Percentiles rank a stretch among this genome's conserved stretches.
phyloP scores from a whole-genome alignment of 1,140 invertebrate species.

The Medauroidea extradentata region DNA sequence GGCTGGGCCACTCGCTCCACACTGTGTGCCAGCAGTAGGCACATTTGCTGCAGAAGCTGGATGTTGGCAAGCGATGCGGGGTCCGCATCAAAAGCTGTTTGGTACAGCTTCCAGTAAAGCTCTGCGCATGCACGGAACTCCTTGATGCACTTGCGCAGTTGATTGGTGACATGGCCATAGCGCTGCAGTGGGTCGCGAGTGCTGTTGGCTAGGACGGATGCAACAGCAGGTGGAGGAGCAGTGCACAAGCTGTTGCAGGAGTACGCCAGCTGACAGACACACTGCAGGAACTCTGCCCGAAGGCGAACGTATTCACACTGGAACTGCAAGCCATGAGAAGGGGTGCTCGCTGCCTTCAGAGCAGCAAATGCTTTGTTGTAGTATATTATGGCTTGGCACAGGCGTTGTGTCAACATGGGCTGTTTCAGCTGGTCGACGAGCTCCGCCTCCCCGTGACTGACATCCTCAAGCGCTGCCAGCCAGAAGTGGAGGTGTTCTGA shows the following conservation, averaged over 20 bases:
- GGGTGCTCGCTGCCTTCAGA: slow-evolving; percentile 65
- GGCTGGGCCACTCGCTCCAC: slow-evolving; percentile 60
- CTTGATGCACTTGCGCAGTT: slow-evolving; percentile 71
- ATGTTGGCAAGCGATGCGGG: slow-evolving; percentile 77
- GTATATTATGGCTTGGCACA: slow-evolving; percentile 55
- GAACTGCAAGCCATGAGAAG: slow-evolving; percentile 63
- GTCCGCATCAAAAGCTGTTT: slow-evolving; percentile 92
- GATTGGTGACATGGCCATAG: slow-evolving; percentile 76
- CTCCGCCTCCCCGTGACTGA: slow-evolving; percentile 47
- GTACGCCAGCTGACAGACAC: slow-evolving; percentile 67
- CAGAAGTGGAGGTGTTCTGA: slow-evolving; percentile 90
- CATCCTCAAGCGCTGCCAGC: slow-evolving; percentile 70
- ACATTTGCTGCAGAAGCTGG: slow-evolving; percentile 69
- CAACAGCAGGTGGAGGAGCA: slow-evolving; percentile 88
- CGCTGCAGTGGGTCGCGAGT: slow-evolving; percentile 77
- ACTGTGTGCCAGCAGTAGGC: slow-evolving; percentile 66
- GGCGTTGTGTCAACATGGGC: slow-evolving; percentile 49
- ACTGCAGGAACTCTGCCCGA: slow-evolving; percentile 71
- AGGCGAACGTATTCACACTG: slow-evolving; percentile 73
- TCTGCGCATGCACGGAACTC: slow-evolving; percentile 71
- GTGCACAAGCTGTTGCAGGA: slow-evolving; percentile 80
- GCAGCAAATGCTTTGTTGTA: slow-evolving; percentile 64
- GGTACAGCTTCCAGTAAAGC: slow-evolving; percentile 77
- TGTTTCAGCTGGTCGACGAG: slow-evolving; percentile 29
- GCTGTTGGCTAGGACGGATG: slow-evolving; percentile 69